Evolutionary conservation across 2,113 vertebrate genomes (phyloP), one percentile per base, ranked within the genome.

Genomic region (Varanus salvator): DNA sequence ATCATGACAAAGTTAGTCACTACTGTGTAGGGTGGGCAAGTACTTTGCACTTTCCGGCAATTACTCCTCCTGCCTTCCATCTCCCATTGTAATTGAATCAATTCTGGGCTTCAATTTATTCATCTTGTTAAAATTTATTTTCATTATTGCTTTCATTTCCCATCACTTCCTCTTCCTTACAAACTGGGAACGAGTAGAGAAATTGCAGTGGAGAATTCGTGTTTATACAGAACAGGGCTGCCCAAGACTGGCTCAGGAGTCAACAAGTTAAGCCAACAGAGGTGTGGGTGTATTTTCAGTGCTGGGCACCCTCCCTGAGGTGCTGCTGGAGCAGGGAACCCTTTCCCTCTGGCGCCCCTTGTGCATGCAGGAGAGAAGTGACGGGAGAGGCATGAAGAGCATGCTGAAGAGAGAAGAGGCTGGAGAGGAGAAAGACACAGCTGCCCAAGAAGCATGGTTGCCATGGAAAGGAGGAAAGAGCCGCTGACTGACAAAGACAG

Each of bases 131-230:
- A 92, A 80, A 0, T 88, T 54, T 66, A 80, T 0, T 74, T 27
- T 80, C 1, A 29, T 80, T 86, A 54, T 50, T 4, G 60, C 25
- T 48, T 71, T 81, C 44, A 71, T 89, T 14, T 92, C 83, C 25
- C 1, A 81, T 52, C 11, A 76, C 27, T 94, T 94, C 83, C 93
- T 93, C 54, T 93, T 90, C 86, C 86, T 92, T 90, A 83, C 38
- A 90, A 9, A n/a, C 31, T 25, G 52, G 52, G 50, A 80, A 34
- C 38, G 34, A 84, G 85, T 72, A 34, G 87, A 0, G 0, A 88
- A 83, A 87, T 15, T 89, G 48, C 68, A 68, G 17, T 64, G 11
- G 9, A 14, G 60, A 64, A 21, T 23, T 44, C 38, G 38, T 44
- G 38, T 44, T 44, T 44, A 44, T 44, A 44, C 38, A 44, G 38